Evolutionary conservation across 2,797 vertebrate genomes (phyloP).

Genomic region (Crenuchus spilurus): DNA sequence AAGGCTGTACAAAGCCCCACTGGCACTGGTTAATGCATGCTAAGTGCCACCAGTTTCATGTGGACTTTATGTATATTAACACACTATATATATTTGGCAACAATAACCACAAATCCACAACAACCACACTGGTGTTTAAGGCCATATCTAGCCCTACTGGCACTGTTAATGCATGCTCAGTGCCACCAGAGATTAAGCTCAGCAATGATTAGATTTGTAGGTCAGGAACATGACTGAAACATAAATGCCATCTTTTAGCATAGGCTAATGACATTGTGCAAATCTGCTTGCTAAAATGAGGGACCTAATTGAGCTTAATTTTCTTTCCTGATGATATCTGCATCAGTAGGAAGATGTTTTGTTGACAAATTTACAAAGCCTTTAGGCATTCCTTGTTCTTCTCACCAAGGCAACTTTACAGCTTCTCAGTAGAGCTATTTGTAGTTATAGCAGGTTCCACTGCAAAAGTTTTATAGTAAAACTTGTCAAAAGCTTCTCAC

Average conservation of each 20-base stretch:
- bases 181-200: neutral
- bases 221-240: neutral
- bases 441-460: neutral
- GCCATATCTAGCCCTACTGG: too few species aligned
- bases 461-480: neutral
- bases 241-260: neutral
- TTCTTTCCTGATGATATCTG: constrained; percentile 50
- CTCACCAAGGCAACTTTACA: constrained; percentile 29
- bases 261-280: constrained; percentile 2
- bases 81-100: too few species aligned
- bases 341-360: constrained; percentile 37
- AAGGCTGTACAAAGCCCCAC: too few species aligned
- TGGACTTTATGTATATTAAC: too few species aligned
- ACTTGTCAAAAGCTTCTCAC: neutral
- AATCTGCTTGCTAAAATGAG: constrained; percentile 38
- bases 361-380: constrained; percentile 28
- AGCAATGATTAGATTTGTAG: neutral
- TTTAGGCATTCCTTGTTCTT: constrained; percentile 59
- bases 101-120: too few species aligned
- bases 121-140: too few species aligned
- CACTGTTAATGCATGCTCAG: too few species aligned
- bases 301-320: constrained; percentile 42
- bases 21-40: too few species aligned
- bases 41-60: too few species aligned
- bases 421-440: neutral